A percentile compares a stretch with the other conserved stretches of the same genome.
phyloP scores from a whole-genome alignment of 2,888 invertebrate species.

The Branchellion lobata region DNA sequence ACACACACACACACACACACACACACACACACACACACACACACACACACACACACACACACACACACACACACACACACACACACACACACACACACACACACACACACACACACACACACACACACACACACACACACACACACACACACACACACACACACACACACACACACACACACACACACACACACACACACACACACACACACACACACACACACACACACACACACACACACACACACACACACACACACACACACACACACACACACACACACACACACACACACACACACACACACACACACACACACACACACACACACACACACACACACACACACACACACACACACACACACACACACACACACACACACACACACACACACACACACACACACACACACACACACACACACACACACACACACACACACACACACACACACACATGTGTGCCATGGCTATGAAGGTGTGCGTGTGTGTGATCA shows the following conservation, averaged over 20 bases:
- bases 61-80: no score
- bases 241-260: background rate
- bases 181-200: constrained; percentile 8
- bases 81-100: no score
- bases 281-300: constrained; percentile 23
- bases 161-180: constrained; percentile 25
- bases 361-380: constrained; percentile 19
- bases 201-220: constrained; percentile 13
- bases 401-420: constrained; percentile 15
- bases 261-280: constrained; percentile 17
- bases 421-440: constrained; percentile 13
- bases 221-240: no score
- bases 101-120: no score
- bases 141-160: constrained; percentile 20
- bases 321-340: constrained; percentile 23
- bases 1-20: no score
- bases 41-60: no score
- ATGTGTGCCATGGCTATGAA: background rate
- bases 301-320: constrained; percentile 23
- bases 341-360: constrained; percentile 20
- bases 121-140: constrained; percentile 20
- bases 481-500: no score
- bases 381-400: constrained; percentile 20
- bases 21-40: no score
- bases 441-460: constrained; percentile 20